phyloP scores from a whole-genome alignment of 2,888 invertebrate species.

The Tiphia femorata region DNA sequence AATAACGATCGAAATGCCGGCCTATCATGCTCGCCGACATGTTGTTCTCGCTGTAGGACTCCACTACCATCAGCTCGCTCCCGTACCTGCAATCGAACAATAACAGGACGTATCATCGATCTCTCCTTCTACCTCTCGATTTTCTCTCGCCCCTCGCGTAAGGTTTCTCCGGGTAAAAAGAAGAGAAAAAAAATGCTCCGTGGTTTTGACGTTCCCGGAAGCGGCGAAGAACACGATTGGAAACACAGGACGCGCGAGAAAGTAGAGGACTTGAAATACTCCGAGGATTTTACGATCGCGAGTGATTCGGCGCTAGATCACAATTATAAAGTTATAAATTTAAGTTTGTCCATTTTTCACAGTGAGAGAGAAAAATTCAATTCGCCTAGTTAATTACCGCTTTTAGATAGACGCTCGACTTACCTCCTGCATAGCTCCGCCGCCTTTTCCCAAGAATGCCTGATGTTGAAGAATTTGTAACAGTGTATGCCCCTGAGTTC shows the following conservation, averaged over 20 bases:
- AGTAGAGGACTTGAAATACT: background rate
- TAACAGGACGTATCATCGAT: background rate
- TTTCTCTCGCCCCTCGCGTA: too few relatives aligned
- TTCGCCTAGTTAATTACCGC: background rate
- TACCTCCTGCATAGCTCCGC: slow-evolving; percentile 95
- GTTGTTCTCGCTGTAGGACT: slow-evolving; percentile 92
- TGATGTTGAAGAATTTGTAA: slow-evolving; percentile 95
- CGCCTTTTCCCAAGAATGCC: slow-evolving; percentile 96
- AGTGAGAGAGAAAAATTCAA: too few relatives aligned
- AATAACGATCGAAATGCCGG: slow-evolving; percentile 81
- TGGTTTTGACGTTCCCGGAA: background rate
- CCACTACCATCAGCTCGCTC: slow-evolving; percentile 92
- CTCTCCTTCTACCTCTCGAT: too few relatives aligned
- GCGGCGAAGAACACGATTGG: background rate
- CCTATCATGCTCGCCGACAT: slow-evolving; percentile 85
- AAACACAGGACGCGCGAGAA: background rate
- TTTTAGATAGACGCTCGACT: slow-evolving; percentile 51
- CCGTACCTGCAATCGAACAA: slow-evolving; percentile 80
- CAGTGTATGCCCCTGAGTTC: slow-evolving; percentile 91
- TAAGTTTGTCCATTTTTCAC: too few relatives aligned
- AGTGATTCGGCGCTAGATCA: background rate
- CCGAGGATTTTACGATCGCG: background rate
- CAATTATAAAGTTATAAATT: too few relatives aligned
- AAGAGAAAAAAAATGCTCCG: background rate
- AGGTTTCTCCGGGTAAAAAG: background rate